phyloP scores from a whole-genome alignment of 2,113 vertebrate genomes.

The Tragulus kanchil region DNA sequence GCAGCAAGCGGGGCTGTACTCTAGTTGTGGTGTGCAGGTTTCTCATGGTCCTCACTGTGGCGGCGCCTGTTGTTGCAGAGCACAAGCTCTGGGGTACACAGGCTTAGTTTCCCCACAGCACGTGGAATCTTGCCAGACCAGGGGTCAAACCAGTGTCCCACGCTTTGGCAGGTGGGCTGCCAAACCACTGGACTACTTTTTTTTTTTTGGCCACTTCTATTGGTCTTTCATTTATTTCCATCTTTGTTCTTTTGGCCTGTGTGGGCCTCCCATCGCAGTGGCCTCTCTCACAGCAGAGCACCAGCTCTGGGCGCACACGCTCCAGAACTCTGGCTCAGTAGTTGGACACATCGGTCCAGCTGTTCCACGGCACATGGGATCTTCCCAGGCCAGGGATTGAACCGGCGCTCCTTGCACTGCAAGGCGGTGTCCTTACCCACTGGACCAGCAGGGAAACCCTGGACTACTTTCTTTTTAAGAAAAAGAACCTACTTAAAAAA shows the following conservation, averaged over 20 bases:
- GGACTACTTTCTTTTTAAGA: background rate
- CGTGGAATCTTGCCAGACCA: background rate
- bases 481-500: background rate
- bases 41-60: background rate
- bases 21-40: background rate
- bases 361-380: background rate
- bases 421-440: background rate
- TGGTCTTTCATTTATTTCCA: no score
- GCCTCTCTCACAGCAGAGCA: no score
- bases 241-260: no score
- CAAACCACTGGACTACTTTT: no score
- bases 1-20: background rate
- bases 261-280: no score
- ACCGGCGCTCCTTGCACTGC: fast-evolving
- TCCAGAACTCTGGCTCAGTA: no score
- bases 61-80: background rate
- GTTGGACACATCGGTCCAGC: no score
- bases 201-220: no score
- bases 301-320: no score
- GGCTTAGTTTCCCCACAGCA: background rate
- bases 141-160: background rate
- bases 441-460: background rate
- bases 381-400: background rate
- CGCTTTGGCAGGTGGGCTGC: no score
- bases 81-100: background rate